Conservation (phyloP, 2,113 vertebrate species). For the Ceyx cyanopectus region DNA sequence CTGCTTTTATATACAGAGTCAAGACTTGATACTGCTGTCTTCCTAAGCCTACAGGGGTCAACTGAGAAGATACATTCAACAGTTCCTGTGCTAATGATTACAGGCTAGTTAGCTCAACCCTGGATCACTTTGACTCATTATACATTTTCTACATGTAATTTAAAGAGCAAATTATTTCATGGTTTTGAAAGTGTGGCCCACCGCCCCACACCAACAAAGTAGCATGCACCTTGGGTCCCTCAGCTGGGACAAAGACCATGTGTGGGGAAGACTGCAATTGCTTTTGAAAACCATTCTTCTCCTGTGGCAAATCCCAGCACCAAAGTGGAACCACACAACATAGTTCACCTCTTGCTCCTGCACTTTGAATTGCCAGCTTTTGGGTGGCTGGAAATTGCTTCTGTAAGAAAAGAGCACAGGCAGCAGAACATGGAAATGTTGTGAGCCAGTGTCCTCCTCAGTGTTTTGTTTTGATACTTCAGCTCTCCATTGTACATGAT, state of each 20-base stretch:
- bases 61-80: neutral
- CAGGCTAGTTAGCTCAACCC: neutral
- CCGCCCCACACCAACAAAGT: rapidly evolving
- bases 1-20: neutral
- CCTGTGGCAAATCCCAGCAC: neutral
- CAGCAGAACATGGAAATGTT: rapidly evolving
- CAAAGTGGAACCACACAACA: neutral
- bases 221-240: rapidly evolving
- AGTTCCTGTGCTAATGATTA: neutral
- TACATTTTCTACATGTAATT: neutral
- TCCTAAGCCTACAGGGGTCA: neutral
- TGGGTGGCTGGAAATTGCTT: slow-evolving; percentile 10
- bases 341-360: neutral
- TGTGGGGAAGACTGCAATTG: neutral
- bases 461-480: slow-evolving; percentile 39
- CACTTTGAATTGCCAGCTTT: neutral
- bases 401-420: neutral
- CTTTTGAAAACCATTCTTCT: neutral
- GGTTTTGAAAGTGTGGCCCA: neutral
- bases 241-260: neutral
- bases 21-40: neutral
- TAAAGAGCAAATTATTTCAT: neutral
- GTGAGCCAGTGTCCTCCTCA: neutral
- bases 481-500: neutral
- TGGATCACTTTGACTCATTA: neutral